phyloP scores from a whole-genome alignment of 2,113 vertebrate genomes.

The Rhinichthys klamathensis region DNA sequence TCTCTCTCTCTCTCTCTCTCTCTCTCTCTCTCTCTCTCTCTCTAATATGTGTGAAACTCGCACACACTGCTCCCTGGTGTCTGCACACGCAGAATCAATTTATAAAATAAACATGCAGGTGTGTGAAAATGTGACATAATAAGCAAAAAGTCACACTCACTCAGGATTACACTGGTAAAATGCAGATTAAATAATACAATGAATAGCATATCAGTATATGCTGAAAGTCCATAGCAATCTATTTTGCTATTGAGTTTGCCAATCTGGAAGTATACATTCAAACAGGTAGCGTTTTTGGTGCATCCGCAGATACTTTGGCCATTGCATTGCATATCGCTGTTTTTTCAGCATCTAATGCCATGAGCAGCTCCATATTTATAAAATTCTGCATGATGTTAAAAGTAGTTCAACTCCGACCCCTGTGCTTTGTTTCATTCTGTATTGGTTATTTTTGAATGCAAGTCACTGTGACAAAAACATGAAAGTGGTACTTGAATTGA shows the following conservation, averaged over 20 bases:
- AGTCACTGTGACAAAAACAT: background rate
- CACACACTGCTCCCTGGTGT: conserved; percentile 14
- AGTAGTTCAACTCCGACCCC: background rate
- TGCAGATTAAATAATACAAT: background rate
- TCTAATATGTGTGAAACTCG: background rate
- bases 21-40: too few relatives aligned
- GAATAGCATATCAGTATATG: background rate
- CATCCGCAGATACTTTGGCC: background rate
- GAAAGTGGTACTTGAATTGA: background rate
- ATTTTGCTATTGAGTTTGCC: background rate
- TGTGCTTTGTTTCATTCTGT: background rate
- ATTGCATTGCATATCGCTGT: background rate
- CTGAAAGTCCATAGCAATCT: background rate
- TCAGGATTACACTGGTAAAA: background rate
- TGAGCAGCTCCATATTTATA: background rate
- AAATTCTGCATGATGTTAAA: background rate
- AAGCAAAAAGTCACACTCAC: conserved; percentile 23
- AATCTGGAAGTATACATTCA: background rate
- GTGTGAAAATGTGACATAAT: conserved; percentile 11
- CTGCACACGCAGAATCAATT: conserved; percentile 4
- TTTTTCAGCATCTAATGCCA: background rate
- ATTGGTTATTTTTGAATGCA: background rate
- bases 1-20: background rate
- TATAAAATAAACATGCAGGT: conserved; percentile 41
- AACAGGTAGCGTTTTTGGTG: background rate